Evolutionary conservation across 1,140 invertebrate genomes (phyloP), one percentile per base, ranked within the genome.

Genomic region (Drosophila takahashii): DNA sequence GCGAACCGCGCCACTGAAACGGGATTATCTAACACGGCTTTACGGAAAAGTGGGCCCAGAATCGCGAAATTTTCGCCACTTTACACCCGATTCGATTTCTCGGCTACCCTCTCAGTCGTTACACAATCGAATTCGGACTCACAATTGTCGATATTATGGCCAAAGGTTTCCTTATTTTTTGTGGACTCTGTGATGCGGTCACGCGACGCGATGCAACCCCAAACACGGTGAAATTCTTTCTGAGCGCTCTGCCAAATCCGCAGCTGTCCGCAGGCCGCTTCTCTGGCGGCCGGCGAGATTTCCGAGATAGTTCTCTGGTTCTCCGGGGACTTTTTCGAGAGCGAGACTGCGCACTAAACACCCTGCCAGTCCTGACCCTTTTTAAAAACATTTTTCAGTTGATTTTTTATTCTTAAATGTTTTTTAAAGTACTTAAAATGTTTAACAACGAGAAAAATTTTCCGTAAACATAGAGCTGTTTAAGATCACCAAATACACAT

Each of bases 201-300:
- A 73, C 84, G 67, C 67, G 77, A 71, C 84, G 75, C 52, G 65
- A 67, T 87, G 53, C 84, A 89, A 89, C 84, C 84, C 85, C 84
- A 84, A 84, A 89, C 78, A 74, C 67, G 64, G 54, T 58, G 47
- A 73, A 80, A 61, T 70, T 84, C 80, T 41, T 77, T 87, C 84
- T 89, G 77, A 78, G 81, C 69, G 67, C 56, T 60, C 54, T 66
- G 79, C 32, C 44, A 48, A 79, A 67, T 81, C 57, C 62, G 58
- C 62, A 81, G 59, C 64, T 73, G 79, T 73, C 48, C 39, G 57
- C 29, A 69, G 48, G 59, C 45, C 58, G 27, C 60, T 44, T 70
- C 48, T 39, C 51, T 62, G 53, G 59, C 69, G 58, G 75, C 76
- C 77, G 57, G 77, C 77, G 42, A 73, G 41, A n/a, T 42, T 34